Conservation (phyloP, 2,113 vertebrate genomes). For the Dicrurus megarhynchus region DNA sequence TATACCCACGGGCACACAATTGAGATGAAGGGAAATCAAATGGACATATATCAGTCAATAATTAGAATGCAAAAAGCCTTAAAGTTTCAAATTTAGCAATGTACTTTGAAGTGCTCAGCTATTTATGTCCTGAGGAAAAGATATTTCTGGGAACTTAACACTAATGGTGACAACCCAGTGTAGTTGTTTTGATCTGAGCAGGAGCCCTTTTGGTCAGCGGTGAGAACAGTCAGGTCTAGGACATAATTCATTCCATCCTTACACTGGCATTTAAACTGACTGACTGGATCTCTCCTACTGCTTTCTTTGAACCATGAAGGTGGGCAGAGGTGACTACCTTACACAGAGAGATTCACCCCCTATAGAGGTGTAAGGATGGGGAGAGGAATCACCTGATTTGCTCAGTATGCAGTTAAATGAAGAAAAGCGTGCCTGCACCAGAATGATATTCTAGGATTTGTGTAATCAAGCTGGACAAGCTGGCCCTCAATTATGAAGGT, state of each 20-base stretch:
- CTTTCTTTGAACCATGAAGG: background rate
- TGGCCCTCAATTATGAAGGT: background rate
- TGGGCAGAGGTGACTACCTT: background rate
- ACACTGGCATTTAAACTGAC: background rate
- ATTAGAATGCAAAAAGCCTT: background rate
- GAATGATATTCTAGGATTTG: background rate
- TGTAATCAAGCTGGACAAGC: background rate
- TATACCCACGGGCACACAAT: background rate
- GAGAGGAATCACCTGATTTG: background rate
- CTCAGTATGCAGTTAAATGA: background rate
- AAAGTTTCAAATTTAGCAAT: background rate
- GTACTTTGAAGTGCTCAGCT: background rate
- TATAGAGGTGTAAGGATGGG: background rate
- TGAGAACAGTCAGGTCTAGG: background rate
- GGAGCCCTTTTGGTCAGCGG: background rate
- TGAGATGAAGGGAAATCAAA: background rate
- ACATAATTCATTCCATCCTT: background rate
- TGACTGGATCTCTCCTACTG: background rate
- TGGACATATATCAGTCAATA: background rate
- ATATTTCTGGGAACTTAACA: background rate
- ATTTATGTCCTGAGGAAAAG: background rate
- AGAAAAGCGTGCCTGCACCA: background rate
- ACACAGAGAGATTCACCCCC: background rate
- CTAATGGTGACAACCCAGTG: background rate
- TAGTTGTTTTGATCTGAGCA: background rate